A percentile compares a stretch with the other conserved stretches of the same genome.
Conservation (phyloP, 1,140 invertebrate genomes). For the Polypedilum pembai region DNA sequence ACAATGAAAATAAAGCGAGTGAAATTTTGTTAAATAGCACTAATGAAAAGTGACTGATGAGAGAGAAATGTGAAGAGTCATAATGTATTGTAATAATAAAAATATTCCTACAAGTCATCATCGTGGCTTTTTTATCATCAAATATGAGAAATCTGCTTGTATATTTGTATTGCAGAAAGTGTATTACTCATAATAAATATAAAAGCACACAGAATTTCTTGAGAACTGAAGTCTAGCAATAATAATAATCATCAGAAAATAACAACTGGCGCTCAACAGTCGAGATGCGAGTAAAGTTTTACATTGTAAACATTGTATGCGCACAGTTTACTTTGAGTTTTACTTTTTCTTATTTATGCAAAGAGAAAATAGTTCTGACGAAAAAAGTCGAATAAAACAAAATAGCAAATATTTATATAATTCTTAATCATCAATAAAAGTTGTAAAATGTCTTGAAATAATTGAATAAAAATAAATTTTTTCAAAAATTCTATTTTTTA, state of each 20-base stretch:
- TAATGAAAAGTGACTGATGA: not conserved
- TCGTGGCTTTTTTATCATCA: not conserved
- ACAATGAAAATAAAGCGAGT: too few species aligned
- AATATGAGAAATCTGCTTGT: not conserved
- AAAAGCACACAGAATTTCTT: not conserved
- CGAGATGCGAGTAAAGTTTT: not conserved
- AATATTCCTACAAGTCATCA: not conserved
- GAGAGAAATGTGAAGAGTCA: not conserved
- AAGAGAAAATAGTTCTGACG: too few species aligned
- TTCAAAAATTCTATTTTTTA: too few species aligned
- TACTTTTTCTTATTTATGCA: too few species aligned
- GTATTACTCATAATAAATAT: not conserved
- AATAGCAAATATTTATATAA: too few species aligned
- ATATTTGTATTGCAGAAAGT: not conserved
- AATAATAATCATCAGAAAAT: conserved; percentile 12
- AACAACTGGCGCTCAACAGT: not conserved
- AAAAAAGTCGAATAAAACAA: too few species aligned
- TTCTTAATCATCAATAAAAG: too few species aligned
- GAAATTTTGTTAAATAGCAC: not conserved
- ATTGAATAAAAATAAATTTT: too few species aligned
- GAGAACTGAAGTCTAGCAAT: conserved; percentile 4
- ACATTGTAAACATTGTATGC: too few species aligned
- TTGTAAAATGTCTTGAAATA: too few species aligned
- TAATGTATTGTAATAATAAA: too few species aligned
- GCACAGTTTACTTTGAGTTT: too few species aligned